A percentile compares a stretch with the other conserved stretches of the same genome.
These are phyloP conservation scores for Centrocercus urophasianus DNA, from an alignment of 2,113 vertebrate genomes.

Conservation along the genomic window DNA sequence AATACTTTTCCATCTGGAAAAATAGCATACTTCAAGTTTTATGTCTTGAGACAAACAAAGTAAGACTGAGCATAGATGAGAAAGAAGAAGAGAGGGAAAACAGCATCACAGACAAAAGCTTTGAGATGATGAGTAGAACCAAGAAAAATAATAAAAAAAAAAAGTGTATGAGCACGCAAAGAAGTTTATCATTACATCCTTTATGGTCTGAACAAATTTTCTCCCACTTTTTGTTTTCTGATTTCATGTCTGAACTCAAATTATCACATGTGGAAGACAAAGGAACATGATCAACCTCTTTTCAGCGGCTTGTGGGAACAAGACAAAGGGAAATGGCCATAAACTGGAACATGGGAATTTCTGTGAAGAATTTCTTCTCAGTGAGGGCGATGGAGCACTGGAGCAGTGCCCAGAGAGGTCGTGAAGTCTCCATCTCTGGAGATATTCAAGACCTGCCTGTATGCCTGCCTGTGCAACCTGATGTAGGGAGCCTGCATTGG, in stretches of 20 bases:
- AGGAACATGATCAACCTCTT: too few species aligned
- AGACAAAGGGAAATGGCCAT: too few species aligned
- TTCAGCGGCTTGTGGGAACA: too few species aligned
- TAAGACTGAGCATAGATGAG: not conserved
- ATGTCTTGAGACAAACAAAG: not conserved
- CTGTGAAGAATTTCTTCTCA: too few species aligned
- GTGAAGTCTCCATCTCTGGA: too few species aligned
- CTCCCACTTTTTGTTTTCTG: not conserved
- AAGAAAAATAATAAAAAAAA: not conserved
- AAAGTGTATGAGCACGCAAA: not conserved
- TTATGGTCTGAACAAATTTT: not conserved
- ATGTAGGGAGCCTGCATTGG: too few species aligned
- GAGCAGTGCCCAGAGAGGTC: too few species aligned
- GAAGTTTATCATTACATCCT: not conserved
- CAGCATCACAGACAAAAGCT: not conserved
- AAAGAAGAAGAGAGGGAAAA: not conserved
- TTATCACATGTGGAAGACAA: not conserved
- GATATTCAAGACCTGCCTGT: too few species aligned
- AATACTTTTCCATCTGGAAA: not conserved
- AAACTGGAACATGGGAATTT: too few species aligned
- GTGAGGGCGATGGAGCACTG: too few species aligned
- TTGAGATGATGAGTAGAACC: not conserved
- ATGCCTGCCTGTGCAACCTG: too few species aligned
- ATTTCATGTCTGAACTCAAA: not conserved
- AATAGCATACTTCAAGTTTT: not conserved